phyloP scores from a whole-genome alignment of 2,113 vertebrate species.

The Sinocyclocheilus anshuiensis region DNA sequence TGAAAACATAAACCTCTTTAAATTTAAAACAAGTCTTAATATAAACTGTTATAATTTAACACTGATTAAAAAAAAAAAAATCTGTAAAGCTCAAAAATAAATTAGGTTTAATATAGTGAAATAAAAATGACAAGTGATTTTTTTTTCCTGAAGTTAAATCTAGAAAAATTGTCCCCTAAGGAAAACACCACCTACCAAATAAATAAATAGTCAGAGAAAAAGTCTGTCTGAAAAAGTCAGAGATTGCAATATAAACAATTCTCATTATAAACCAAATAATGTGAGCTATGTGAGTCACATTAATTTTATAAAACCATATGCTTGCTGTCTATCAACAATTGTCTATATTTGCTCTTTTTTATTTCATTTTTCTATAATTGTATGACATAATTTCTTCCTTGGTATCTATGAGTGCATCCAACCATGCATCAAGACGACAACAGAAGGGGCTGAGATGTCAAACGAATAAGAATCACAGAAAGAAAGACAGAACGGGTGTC shows the following conservation, averaged over 20 bases:
- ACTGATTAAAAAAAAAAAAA: background rate
- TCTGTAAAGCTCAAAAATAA: background rate
- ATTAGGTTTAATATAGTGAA: background rate
- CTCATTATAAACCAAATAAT: background rate
- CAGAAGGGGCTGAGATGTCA: conserved; percentile 1
- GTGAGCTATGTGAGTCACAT: background rate
- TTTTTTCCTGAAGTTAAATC: background rate
- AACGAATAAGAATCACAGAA: background rate
- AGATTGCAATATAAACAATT: background rate
- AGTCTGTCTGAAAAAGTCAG: background rate
- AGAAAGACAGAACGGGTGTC: background rate
- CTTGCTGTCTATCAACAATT: background rate
- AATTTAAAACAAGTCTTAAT: too few species aligned
- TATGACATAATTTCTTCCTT: background rate
- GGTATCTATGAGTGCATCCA: conserved; percentile 4
- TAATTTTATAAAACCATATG: background rate
- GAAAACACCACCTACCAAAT: background rate
- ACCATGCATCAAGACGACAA: conserved; percentile 1
- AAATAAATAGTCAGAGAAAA: too few species aligned
- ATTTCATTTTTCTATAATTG: background rate
- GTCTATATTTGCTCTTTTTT: background rate
- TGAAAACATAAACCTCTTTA: background rate
- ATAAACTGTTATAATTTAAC: too few species aligned
- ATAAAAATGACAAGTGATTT: background rate
- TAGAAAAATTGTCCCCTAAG: background rate